A percentile compares a stretch with the other conserved stretches of the same genome.
Evolutionary conservation across 2,797 vertebrate genomes (phyloP).

Genomic region (Eulemur coronatus): DNA sequence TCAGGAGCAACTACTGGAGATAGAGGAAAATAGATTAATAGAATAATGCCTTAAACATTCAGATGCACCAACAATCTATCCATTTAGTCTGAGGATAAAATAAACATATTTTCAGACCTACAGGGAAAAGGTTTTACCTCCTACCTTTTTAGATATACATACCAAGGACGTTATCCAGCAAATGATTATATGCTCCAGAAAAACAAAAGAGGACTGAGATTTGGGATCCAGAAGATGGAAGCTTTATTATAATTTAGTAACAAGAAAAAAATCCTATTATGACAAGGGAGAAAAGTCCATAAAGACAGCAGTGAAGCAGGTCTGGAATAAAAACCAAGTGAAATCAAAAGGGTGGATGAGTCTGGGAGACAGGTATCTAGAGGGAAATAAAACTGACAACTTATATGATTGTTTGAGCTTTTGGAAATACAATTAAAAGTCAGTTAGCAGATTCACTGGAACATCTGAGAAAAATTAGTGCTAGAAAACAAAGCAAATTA

Average conservation of each 20-base stretch:
- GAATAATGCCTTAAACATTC: not conserved
- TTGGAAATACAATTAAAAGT: not conserved
- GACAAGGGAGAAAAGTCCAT: not conserved
- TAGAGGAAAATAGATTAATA: not conserved
- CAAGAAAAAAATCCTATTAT: not conserved
- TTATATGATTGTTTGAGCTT: not conserved
- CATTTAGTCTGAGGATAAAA: not conserved
- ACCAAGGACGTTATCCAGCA: not conserved
- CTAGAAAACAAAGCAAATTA: not conserved
- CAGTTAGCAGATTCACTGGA: not conserved
- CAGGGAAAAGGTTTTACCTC: not conserved
- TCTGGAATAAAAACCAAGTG: not conserved
- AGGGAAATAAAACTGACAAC: not conserved
- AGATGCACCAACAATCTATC: not conserved
- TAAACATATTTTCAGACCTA: not conserved
- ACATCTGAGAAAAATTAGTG: not conserved
- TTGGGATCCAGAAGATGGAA: not conserved
- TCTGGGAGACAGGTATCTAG: not conserved
- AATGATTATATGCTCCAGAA: not conserved
- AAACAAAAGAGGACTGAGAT: not conserved
- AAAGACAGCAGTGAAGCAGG: not conserved
- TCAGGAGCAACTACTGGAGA: not conserved
- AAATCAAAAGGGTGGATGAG: not conserved
- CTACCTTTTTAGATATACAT: not conserved
- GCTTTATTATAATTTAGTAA: not conserved